Base-by-base conservation (phyloP, 1,140 invertebrate species). In the Armadillidium nasatum region DNA sequence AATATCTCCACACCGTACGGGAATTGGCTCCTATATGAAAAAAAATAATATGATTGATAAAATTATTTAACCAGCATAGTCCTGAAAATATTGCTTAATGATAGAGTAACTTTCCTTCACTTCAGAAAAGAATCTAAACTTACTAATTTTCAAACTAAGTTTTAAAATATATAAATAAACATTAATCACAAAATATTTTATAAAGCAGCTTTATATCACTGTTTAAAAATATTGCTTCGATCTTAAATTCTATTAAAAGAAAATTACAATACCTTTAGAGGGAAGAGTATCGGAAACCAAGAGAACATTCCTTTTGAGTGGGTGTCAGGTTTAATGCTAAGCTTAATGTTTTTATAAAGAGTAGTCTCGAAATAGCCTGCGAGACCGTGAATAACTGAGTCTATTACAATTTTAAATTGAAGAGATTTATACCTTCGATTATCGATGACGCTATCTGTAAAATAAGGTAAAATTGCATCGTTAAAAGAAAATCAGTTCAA, bases 231-330 rank as follows among this genome's bases (percentile, higher is more conserved):
- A 33, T 33, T 33, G 1, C 33, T 33, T 33, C 1, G 6, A 33
- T 33, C n/a, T n/a, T n/a, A n/a, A 33, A 33, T 33, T 33, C 6
- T 33, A 33, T 33, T n/a, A 33, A 33, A 72, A 72, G 46, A 80
- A 76, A 70, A 75, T 45, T 60, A 44, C 76, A 84, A 84, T 88
- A 93, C 92, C 85, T 88, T 88, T 21, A 97, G 88, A 43, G 96
- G 95, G 84, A 98, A 97, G 79, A 93, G 93, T 73, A 97, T 94
- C 13, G 96, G 95, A 84, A 98, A 99, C 97, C 97, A 99, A 80
- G 94, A 95, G 81, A 96, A 94, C 94, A 98, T 95, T 82, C 92
- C 92, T 4, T 88, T 87, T 46, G 94, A 95, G 83, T 96, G 92
- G 7, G 92, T 94, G 19, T 88, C 86, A 6, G 96, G 96, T 80